These are phyloP conservation scores for Merodon equestris DNA, from an alignment of 2,888 invertebrate genomes.

Conservation along the genomic window DNA sequence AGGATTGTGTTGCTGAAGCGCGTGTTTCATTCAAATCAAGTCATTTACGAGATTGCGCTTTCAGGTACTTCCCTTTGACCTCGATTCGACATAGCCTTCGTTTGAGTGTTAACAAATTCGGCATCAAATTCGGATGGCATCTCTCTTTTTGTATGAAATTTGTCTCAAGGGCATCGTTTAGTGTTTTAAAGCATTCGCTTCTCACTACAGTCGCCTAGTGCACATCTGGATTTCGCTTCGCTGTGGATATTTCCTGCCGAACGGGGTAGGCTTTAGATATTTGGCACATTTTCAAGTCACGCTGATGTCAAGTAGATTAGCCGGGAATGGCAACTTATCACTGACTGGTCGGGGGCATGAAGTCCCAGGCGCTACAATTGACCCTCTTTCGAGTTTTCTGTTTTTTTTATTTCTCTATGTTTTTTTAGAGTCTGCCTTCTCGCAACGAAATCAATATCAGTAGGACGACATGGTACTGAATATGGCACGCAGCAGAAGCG, in stretches of 20 bases:
- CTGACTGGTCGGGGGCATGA: constrained; percentile 15
- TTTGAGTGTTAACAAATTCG: background rate
- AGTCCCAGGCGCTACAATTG: background rate
- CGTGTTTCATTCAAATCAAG: too few relatives aligned
- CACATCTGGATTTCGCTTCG: too few relatives aligned
- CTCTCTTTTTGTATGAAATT: constrained; percentile 1
- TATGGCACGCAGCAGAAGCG: background rate
- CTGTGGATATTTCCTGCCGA: too few relatives aligned
- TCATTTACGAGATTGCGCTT: too few relatives aligned
- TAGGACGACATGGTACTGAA: background rate
- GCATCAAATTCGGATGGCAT: background rate
- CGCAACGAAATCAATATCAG: constrained; percentile 2
- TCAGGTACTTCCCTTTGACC: too few relatives aligned
- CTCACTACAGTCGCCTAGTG: constrained; percentile 4
- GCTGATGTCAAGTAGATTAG: constrained; percentile 61
- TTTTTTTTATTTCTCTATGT: background rate
- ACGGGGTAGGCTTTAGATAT: constrained; percentile 7
- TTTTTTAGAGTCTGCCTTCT: background rate
- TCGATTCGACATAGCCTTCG: too few relatives aligned
- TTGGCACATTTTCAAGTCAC: constrained; percentile 64
- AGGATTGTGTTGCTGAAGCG: too few relatives aligned
- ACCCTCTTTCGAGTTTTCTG: too few relatives aligned
- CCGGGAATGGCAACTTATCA: constrained; percentile 41
- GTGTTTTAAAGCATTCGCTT: constrained; percentile 53
- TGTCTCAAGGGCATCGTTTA: constrained; percentile 59